Base-by-base conservation (phyloP, 2,888 invertebrate species). In the Metopia argyrocephala region DNA sequence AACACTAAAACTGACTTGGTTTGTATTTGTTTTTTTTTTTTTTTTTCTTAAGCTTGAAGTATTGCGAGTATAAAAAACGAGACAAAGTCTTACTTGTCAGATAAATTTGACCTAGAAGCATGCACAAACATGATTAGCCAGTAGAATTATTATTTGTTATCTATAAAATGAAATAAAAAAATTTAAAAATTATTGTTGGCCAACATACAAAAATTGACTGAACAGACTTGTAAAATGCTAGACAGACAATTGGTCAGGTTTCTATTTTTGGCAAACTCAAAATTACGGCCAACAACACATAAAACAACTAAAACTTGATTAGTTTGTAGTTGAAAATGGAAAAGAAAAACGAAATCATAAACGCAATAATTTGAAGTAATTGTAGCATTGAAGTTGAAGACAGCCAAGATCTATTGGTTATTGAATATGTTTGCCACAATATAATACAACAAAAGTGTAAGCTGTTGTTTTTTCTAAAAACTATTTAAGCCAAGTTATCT, bases 81-180 rank as follows among this genome's bases (percentile, higher is more conserved):
- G 18, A 66, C 25, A 66, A 48, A 76, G 27, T 74, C 56, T 78
- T 78, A 78, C 78, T 66, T 65, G n/a, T 56, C 54, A 78, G 76
- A 74, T 81, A 56, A 70, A 81, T 81, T 78, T 81, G 74, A 81
- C 78, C 81, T 78, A 81, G 78, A 81, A 78, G 74, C 65, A 61
- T 64, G 68, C 69, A 69, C 69, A 74, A 69, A 78, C 71, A 78
- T 71, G 71, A 78, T 78, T 61, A 66, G 46, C 71, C 23, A 15
- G 5, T 52, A 59, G 50, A 4, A 68, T 23, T 52, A 54, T 48
- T 45, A 76, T n/a, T 25, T 45, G 62, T 68, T 76, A 57, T 68
- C 59, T 54, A 54, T 59, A 70, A 64, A 56, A 69, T 12, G 12
- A 20, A 61, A 45, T 23, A 54, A 59, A 57, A 65, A 65, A 38